A percentile compares a stretch with the other conserved stretches of the same genome.
These are phyloP conservation scores for Bombus ignitus DNA, from an alignment of 1,140 invertebrate genomes.

Conservation along the genomic window DNA sequence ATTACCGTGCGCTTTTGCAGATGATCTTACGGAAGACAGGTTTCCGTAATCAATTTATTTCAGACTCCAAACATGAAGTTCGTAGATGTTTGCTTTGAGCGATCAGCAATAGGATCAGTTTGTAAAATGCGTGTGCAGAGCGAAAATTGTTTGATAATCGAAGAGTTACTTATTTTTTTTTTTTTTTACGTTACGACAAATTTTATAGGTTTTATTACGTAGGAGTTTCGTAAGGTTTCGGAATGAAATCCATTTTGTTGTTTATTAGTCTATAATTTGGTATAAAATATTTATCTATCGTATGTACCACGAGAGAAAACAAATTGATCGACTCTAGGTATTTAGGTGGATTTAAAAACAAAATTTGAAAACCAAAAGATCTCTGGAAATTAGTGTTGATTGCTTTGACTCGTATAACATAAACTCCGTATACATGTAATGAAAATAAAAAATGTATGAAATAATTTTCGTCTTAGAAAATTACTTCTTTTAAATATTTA, in stretches of 20 bases:
- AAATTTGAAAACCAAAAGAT: not conserved
- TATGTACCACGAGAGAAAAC: no score
- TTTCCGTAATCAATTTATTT: not conserved
- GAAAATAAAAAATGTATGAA: not conserved
- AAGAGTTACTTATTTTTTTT: no score
- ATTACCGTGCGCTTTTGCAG: not conserved
- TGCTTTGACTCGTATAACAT: not conserved
- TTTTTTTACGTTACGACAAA: no score
- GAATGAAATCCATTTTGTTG: no score
- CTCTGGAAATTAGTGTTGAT: no score
- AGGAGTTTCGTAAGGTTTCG: not conserved
- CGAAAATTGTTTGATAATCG: not conserved
- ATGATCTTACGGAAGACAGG: no score
- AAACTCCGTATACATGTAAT: no score
- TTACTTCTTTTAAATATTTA: not conserved
- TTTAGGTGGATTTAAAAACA: no score
- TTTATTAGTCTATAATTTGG: no score
- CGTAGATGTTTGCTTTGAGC: not conserved
- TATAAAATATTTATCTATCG: no score
- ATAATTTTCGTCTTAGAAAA: not conserved
- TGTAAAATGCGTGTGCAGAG: not conserved
- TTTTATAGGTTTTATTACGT: no score
- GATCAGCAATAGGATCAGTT: not conserved
- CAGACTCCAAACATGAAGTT: not conserved
- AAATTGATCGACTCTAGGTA: no score